These are phyloP conservation scores for Thumatha senex DNA, from an alignment of 2,888 invertebrate genomes.

Conservation along the genomic window DNA sequence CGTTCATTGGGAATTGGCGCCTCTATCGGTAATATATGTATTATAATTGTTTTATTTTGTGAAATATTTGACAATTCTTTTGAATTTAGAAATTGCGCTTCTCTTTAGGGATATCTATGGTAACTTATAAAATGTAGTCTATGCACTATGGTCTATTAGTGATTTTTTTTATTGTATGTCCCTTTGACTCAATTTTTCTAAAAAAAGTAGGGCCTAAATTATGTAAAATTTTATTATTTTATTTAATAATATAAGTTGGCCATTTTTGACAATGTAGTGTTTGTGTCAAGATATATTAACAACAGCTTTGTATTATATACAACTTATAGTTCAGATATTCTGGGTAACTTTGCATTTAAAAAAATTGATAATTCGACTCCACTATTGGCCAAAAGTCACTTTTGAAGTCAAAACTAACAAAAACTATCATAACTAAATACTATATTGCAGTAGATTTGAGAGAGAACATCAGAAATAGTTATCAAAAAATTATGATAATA, in stretches of 20 bases:
- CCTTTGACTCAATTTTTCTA: neutral
- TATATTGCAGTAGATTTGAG: too few species aligned
- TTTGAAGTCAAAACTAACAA: too few species aligned
- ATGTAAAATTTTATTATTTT: neutral
- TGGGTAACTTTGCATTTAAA: too few species aligned
- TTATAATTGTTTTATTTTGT: too few species aligned
- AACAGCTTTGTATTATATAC: slow-evolving; percentile 3
- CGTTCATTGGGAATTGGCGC: too few species aligned
- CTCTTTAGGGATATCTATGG: neutral
- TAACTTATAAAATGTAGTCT: neutral
- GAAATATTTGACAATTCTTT: neutral
- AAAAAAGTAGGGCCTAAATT: neutral
- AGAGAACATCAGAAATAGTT: too few species aligned
- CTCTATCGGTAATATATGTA: neutral
- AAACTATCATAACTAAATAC: too few species aligned
- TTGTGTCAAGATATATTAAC: slow-evolving; percentile 4
- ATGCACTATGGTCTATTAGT: slow-evolving; percentile 5
- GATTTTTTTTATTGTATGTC: neutral
- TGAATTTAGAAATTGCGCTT: slow-evolving; percentile 1
- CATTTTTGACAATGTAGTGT: too few species aligned
- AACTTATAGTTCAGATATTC: too few species aligned
- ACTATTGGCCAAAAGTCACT: too few species aligned
- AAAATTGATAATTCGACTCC: too few species aligned
- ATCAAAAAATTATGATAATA: too few species aligned
- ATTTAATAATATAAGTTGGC: neutral